These are phyloP conservation scores for Labeo rohita DNA, from an alignment of 2,113 vertebrate species.

Conservation along the genomic window DNA sequence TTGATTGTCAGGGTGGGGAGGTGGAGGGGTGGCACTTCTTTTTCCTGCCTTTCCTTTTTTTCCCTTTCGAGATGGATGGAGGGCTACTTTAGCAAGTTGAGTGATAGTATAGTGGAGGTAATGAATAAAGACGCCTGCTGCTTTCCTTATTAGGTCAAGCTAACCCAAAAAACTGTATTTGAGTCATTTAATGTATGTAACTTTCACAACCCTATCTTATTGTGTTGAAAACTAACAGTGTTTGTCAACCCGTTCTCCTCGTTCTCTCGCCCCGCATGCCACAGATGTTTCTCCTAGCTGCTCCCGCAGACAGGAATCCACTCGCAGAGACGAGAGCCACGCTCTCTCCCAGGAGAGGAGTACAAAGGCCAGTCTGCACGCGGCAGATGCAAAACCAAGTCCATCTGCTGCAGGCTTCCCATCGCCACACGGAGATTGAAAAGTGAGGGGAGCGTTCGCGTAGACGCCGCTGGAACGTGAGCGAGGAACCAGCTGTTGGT, in stretches of 20 bases:
- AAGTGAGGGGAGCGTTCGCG: slow-evolving; percentile 83
- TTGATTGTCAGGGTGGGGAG: slow-evolving; percentile 69
- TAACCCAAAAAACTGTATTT: slow-evolving; percentile 67
- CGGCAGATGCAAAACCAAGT: slow-evolving; percentile 98
- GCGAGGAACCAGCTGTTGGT: slow-evolving; percentile 79
- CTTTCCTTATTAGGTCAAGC: slow-evolving; percentile 86
- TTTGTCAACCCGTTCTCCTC: slow-evolving; percentile 86
- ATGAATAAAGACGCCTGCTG: slow-evolving; percentile 78
- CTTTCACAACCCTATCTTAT: slow-evolving; percentile 84
- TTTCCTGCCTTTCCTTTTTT: slow-evolving; percentile 47
- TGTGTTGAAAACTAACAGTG: slow-evolving; percentile 94
- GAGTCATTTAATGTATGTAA: slow-evolving; percentile 89
- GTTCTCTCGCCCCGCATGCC: slow-evolving; percentile 83
- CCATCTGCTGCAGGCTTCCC: slow-evolving; percentile 98
- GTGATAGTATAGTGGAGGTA: slow-evolving; percentile 14
- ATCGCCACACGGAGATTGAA: slow-evolving; percentile 94
- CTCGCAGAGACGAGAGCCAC: slow-evolving; percentile 97
- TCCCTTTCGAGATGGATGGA: slow-evolving; percentile 57
- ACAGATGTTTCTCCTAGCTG: slow-evolving; percentile 99
- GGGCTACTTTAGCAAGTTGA: slow-evolving; percentile 37
- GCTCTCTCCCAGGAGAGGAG: slow-evolving; percentile 97
- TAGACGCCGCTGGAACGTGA: slow-evolving; percentile 80
- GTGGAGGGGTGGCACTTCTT: slow-evolving; percentile 64
- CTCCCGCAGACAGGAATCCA: slow-evolving; percentile 99
- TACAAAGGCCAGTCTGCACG: slow-evolving; percentile 98